Evolutionary conservation across 2,797 vertebrate genomes (phyloP).

Genomic region (Manis crassicaudata): DNA sequence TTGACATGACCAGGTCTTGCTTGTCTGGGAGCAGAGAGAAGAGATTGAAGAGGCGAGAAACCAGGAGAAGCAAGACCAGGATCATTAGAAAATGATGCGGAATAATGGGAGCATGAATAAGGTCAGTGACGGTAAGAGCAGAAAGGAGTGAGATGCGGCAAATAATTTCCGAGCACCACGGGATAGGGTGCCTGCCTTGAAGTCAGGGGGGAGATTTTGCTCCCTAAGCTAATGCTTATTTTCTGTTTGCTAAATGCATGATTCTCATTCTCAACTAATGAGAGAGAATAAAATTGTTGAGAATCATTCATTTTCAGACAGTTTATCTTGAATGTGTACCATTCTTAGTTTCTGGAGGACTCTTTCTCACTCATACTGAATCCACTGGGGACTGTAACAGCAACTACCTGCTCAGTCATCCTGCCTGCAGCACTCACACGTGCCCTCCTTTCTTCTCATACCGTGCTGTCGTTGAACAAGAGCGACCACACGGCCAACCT

Average conservation of each 20-base stretch:
- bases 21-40: constrained; percentile 5
- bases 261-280: background rate
- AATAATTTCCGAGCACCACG: background rate
- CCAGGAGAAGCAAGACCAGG: background rate
- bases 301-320: background rate
- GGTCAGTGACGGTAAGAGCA: background rate
- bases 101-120: background rate
- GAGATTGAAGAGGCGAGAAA: background rate
- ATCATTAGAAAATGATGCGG: background rate
- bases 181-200: background rate
- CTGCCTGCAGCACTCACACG: background rate
- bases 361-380: background rate
- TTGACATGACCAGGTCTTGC: background rate
- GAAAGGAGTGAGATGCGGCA: background rate
- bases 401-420: background rate
- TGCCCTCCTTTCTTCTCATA: constrained; percentile 15
- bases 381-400: background rate
- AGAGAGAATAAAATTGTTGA: background rate
- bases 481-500: background rate
- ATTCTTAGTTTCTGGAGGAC: background rate
- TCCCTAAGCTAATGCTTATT: background rate
- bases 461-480: background rate
- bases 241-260: background rate
- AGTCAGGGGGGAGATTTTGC: background rate
- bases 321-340: background rate